Evolutionary conservation across 2,797 vertebrate species (phyloP), one percentile per base, ranked within the genome.

Genomic region (Channa striata): DNA sequence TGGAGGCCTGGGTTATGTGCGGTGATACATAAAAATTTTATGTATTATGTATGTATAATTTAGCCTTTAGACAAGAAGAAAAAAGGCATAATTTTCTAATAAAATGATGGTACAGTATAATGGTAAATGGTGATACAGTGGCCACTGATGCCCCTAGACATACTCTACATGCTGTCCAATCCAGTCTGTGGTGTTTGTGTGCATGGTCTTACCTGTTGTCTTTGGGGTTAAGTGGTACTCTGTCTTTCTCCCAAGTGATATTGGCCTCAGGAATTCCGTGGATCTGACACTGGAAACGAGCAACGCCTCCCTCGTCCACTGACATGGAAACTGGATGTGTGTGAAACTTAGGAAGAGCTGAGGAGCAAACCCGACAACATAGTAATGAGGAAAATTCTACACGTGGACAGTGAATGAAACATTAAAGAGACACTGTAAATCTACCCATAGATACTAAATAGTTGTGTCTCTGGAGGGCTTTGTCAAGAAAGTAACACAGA

Each of bases 241-340:
- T 78, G 52, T 93, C 89, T 68, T 80, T 94, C 81, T 96, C 94
- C 95, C 95, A 95, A 62, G 86, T 95, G 75, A 94, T 93, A 39
- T 67, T 92, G 46, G 94, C 93, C 63, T 95, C 92, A 0, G 94
- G 94, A 44, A 92, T 75, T 1, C 93, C 92, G 0, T 7, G 78
- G 66, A 93, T 91, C 78, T 94, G 91, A 86, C 94, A 93, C 81
- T 94, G 93, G 86, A 95, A 94, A 30, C 84, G 83, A 12, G 93
- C 91, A 0, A 94, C 93, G 0, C 95, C 86, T 0, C 92, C 92
- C 36, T 80, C 90, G 9, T 95, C 93, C 68, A 94, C 94, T 0
- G 73, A 53, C 84, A 93, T 88, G 0, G 94, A 93, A 58, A 80
- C 80, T 0, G 94, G 94, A 68, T 95, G 93, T 39, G 91, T 94